phyloP scores from a whole-genome alignment of 2,888 invertebrate species.

The Desoria tigrina region DNA sequence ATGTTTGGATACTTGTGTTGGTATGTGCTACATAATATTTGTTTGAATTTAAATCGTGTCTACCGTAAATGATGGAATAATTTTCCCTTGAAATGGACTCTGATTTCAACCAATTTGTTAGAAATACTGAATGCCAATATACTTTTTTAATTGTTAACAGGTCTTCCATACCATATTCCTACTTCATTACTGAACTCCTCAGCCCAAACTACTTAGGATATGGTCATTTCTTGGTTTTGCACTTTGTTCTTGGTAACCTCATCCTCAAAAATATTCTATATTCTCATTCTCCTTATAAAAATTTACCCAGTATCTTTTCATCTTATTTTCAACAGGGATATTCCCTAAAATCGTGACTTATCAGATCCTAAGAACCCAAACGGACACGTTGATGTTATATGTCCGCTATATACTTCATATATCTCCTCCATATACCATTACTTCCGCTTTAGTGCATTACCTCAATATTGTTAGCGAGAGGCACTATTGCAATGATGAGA shows the following conservation, averaged over 20 bases:
- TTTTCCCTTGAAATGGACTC: no score
- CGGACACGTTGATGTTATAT: background rate
- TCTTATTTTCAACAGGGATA: no score
- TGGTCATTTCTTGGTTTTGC: constrained; percentile 22
- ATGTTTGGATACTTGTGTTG: no score
- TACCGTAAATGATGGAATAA: no score
- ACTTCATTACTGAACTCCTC: constrained; percentile 18
- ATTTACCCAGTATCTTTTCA: no score
- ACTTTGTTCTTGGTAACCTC: constrained; percentile 21
- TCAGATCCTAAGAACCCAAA: constrained; percentile 20
- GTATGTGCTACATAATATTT: no score
- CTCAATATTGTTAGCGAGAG: constrained; percentile 26
- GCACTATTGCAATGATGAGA: constrained; percentile 24
- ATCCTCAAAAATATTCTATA: background rate
- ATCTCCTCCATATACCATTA: constrained; percentile 40
- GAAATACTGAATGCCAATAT: no score
- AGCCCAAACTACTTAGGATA: constrained; percentile 10
- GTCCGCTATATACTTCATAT: constrained; percentile 27
- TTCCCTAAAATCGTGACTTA: constrained; percentile 32
- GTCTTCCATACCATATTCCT: constrained; percentile 36
- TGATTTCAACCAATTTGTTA: no score
- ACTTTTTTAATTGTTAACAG: no score
- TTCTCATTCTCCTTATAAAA: no score
- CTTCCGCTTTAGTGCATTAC: constrained; percentile 35
- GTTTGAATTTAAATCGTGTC: no score